Conservation (phyloP, 2,888 invertebrate species). For the Heliconius erato region DNA sequence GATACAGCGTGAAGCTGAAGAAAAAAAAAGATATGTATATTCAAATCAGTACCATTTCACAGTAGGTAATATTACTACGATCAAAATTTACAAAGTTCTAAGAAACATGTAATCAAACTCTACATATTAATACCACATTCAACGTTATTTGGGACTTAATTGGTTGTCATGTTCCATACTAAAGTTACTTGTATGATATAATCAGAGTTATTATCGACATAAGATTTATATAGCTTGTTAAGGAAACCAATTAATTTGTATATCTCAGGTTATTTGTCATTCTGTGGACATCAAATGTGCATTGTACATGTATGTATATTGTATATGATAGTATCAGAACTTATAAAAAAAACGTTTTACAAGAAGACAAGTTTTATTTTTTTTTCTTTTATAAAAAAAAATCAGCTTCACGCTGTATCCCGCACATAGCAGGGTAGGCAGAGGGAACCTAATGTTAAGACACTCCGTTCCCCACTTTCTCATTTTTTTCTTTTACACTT, state of each 20-base stretch:
- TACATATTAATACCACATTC: constrained; percentile 18
- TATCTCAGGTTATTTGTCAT: constrained; percentile 2
- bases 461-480: no score
- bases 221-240: constrained; percentile 16
- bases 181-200: constrained; percentile 18
- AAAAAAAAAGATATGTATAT: no score
- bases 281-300: not conserved
- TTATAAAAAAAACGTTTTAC: no score
- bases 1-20: no score
- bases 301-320: no score
- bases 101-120: constrained; percentile 22
- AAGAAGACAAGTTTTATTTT: no score
- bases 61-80: constrained; percentile 1
- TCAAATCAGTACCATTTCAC: not conserved
- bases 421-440: no score
- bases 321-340: no score
- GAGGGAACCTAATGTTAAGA: no score
- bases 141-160: constrained; percentile 24
- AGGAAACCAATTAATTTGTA: not conserved
- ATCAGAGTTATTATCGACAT: constrained; percentile 2
- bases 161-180: constrained; percentile 40
- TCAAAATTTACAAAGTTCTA: constrained; percentile 26
- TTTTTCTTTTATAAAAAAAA: no score
- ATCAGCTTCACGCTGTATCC: no score
- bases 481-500: no score